Evolutionary conservation across 2,888 invertebrate genomes (phyloP).

Genomic region (Leucophenga maculata): DNA sequence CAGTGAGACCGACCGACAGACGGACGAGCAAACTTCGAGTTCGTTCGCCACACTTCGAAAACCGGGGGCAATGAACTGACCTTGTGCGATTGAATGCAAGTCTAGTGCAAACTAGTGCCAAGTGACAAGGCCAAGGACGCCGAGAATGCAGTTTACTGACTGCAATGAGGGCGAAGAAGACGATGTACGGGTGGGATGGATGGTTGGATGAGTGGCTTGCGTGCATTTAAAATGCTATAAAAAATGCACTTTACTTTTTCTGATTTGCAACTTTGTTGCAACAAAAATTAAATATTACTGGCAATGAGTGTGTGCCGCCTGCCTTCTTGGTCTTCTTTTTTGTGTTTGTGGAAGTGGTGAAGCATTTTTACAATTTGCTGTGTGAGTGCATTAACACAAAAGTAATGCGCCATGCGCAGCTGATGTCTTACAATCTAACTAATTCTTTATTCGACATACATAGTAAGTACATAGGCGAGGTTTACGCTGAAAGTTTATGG

Average conservation of each 20-base stretch:
- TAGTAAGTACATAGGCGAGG: too few species aligned
- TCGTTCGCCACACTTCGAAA: neutral
- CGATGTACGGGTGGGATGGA: too few species aligned
- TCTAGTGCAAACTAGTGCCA: neutral
- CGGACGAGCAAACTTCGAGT: neutral
- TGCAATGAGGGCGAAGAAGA: neutral
- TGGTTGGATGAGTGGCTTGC: constrained; percentile 3
- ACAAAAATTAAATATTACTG: neutral
- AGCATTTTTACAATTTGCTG: too few species aligned
- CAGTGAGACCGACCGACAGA: neutral
- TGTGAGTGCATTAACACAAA: constrained; percentile 25
- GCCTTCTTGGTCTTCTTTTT: too few species aligned
- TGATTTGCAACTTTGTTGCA: constrained; percentile 15
- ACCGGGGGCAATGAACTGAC: constrained; percentile 11
- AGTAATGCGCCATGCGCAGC: neutral
- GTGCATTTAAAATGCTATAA: constrained; percentile 6
- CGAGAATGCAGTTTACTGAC: neutral
- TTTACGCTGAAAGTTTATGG: too few species aligned
- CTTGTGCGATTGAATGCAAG: neutral
- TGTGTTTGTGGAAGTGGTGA: too few species aligned
- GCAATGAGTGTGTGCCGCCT: too few species aligned
- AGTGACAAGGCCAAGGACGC: constrained; percentile 23
- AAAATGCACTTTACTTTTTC: neutral
- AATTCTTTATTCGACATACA: too few species aligned
- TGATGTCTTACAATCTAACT: neutral